Evolutionary conservation across 2,797 vertebrate species (phyloP), one percentile per base, ranked within the genome.

Genomic region (Hyperoplus lanceolatus): DNA sequence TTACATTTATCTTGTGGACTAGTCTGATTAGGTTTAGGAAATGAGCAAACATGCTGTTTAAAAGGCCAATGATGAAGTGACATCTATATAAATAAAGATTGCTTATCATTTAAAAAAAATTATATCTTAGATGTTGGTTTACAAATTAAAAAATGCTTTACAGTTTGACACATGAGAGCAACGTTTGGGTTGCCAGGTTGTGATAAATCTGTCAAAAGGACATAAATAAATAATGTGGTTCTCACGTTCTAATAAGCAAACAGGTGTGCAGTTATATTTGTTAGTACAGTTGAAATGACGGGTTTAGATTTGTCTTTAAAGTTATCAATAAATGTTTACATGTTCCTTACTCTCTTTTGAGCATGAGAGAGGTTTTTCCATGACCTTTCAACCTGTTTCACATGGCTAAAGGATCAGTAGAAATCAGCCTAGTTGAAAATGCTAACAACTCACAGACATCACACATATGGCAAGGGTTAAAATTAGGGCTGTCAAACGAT

Each of bases 41-140:
- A 36, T 65, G 62, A 55, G 43, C 46, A 49, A 64, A 48, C 62
- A 12, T 55, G 46, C 12, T 61, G 46, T 61, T 75, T 63, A 78
- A 65, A 46, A 18, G 38, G 62, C 49, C 39, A 60, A 14, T 39
- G 48, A 57, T 74, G 42, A 79, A 16, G 54, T 53, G 72, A 56
- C 36, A n/a, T 56, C 10, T 39, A n/a, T 38, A 58, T 39, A 53
- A 1, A 38, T 7, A 29, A 29, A 29, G 29, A 29, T 29, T 3
- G 29, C 3, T 29, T 29, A 29, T 29, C 29, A 29, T 29, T 29
- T 29, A 29, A 29, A 29, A 29, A 29, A 29, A 29, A 29, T 29
- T 36, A 36, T 50, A 36, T 29, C 10, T 11, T 11, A 38, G 14
- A 57, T 57, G 36, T 57, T 13, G 36, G 29, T 29, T 29, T 29